phyloP scores from a whole-genome alignment of 2,888 invertebrate genomes.

The Acrobeloides nanus region DNA sequence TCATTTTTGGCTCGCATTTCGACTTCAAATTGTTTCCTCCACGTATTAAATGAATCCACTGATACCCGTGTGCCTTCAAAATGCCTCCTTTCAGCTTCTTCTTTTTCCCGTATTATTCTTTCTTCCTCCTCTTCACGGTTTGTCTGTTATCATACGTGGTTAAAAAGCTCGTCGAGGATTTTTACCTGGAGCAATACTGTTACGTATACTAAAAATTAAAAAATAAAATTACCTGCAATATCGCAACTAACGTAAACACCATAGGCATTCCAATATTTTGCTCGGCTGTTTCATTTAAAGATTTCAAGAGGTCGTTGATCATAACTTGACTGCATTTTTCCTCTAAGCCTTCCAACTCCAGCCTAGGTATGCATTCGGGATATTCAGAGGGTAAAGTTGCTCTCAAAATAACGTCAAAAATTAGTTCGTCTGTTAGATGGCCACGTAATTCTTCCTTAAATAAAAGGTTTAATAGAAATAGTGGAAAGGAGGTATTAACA shows the following conservation, averaged over 20 bases:
- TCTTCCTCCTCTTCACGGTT: slow-evolving; percentile 12
- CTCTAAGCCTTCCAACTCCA: slow-evolving; percentile 33
- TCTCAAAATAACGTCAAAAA: slow-evolving; percentile 14
- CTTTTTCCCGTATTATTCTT: slow-evolving; percentile 19
- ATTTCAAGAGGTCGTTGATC: slow-evolving; percentile 11
- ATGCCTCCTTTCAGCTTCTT: slow-evolving; percentile 58
- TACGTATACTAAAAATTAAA: slow-evolving; percentile 2
- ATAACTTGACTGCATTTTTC: slow-evolving; percentile 23
- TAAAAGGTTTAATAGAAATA: too few species aligned
- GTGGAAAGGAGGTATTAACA: too few species aligned
- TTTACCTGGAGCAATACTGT: slow-evolving; percentile 2
- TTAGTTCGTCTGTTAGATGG: slow-evolving; percentile 8
- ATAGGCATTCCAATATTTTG: slow-evolving; percentile 93
- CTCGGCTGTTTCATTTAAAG: slow-evolving; percentile 58
- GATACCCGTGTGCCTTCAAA: slow-evolving; percentile 84
- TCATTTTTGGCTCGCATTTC: slow-evolving; percentile 62
- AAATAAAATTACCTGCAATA: slow-evolving; percentile 8
- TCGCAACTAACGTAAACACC: slow-evolving; percentile 60
- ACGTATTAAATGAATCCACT: slow-evolving; percentile 85
- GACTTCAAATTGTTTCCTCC: slow-evolving; percentile 85
- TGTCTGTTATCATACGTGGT: too few species aligned
- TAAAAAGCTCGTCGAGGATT: too few species aligned
- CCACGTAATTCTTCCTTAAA: slow-evolving; percentile 7
- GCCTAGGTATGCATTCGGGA: slow-evolving; percentile 38
- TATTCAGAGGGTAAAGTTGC: slow-evolving; percentile 35